A percentile compares a stretch with the other conserved stretches of the same genome.
Conservation (phyloP, 2,888 invertebrate species). For the Ptychoptera contaminata region DNA sequence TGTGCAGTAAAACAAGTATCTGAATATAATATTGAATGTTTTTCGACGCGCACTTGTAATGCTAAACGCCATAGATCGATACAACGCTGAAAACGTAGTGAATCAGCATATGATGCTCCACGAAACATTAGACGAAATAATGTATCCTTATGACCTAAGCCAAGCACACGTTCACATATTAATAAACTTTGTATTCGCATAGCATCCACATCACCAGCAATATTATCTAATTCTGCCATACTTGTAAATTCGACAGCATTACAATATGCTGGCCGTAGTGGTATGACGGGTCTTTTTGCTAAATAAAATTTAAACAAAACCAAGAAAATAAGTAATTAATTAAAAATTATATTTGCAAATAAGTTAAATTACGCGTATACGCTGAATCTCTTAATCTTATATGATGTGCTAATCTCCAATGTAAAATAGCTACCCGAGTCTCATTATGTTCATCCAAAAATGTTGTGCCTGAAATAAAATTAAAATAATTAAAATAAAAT, state of each 20-base stretch:
- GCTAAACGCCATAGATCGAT: slow-evolving; percentile 78
- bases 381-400: slow-evolving; percentile 34
- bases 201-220: slow-evolving; percentile 65
- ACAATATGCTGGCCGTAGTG: slow-evolving; percentile 44
- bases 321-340: slow-evolving; percentile 2
- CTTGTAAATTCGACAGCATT: slow-evolving; percentile 58
- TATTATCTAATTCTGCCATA: slow-evolving; percentile 51
- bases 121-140: slow-evolving; percentile 60
- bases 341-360: background rate
- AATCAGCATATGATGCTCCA: slow-evolving; percentile 58
- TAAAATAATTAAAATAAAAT: background rate
- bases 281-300: slow-evolving; percentile 38
- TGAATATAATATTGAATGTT: slow-evolving; percentile 57
- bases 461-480: slow-evolving; percentile 40
- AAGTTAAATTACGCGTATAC: slow-evolving; percentile 20
- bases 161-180: slow-evolving; percentile 76
- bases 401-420: slow-evolving; percentile 68
- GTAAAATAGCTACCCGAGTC: slow-evolving; percentile 47
- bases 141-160: slow-evolving; percentile 73
- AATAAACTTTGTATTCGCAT: slow-evolving; percentile 77
- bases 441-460: slow-evolving; percentile 79
- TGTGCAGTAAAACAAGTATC: slow-evolving; percentile 79
- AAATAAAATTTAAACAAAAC: slow-evolving; percentile 14
- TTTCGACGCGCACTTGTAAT: slow-evolving; percentile 59
- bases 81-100: slow-evolving; percentile 62